Base-by-base conservation (phyloP, 1,140 invertebrate genomes). In the Oncopeltus fasciatus region DNA sequence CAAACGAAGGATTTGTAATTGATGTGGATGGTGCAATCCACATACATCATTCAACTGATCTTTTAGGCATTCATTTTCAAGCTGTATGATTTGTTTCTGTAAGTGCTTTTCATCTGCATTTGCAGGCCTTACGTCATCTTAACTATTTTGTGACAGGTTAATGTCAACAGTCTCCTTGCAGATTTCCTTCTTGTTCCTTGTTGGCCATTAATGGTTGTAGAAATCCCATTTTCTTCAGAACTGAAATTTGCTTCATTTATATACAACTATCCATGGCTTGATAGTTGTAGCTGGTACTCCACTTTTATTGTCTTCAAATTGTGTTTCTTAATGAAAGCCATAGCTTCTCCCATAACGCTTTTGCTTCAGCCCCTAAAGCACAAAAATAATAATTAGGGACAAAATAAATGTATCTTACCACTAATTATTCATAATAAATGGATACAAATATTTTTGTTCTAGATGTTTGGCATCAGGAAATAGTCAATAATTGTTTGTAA, bases 391-490 rank as follows among this genome's bases (percentile, higher is more conserved):
- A 60, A 60, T 60, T 14, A 67, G 57, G 18, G 26, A 57, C 53
- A 57, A 57, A 27, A 57, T 57, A 57, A 21, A 57, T 27, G 14
- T 12, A 8, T 24, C 26, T 24, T 12, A 57, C 12, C 27, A 57
- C 11, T 12, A 24, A 51, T 18, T 51, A 9, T 9, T 51, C 8
- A 5, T 18, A 18, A 8, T 9, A 51, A 51, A 51, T 21, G 14
- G 24, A 38, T 57, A n/a, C n/a, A n/a, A n/a, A 62, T 65, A 16
- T 63, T 51, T 53, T 67, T 61, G 31, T 67, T 68, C 62, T 49
- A 67, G 67, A 46, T 68, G 64, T 57, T 49, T 67, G 28, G 66
- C 59, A 24, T 57, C 64, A 61, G 65, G 66, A 31, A 56, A 64
- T 43, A 59, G 53, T 26, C 63, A 60, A n/a, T n/a, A n/a, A n/a